A percentile compares a stretch with the other conserved stretches of the same genome.
Evolutionary conservation across 30 jellyfish, hydroid and myxozoan species (phyloP).

Genomic region (Chironex yamaguchii): DNA sequence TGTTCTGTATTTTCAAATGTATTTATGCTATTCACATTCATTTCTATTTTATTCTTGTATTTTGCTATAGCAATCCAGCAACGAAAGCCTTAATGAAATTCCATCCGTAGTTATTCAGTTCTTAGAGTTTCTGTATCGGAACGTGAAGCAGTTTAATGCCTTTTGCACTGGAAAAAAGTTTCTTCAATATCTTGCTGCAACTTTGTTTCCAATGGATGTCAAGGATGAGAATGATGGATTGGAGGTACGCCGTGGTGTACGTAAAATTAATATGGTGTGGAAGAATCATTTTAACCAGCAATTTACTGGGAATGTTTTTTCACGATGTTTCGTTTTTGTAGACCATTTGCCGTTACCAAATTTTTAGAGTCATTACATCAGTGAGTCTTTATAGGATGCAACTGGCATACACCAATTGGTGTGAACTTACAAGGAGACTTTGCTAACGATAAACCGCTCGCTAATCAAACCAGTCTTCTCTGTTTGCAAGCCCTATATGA

Average conservation of each 20-base stretch:
- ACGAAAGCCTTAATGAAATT: neutral
- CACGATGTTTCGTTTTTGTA: neutral
- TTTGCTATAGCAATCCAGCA: neutral
- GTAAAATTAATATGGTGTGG: too few species aligned
- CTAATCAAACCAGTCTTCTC: too few species aligned
- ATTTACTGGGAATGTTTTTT: neutral
- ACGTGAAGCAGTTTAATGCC: slow-evolving; percentile 49
- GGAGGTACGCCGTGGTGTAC: slow-evolving; percentile 50
- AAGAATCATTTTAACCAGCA: too few species aligned
- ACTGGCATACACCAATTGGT: too few species aligned
- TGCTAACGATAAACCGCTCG: too few species aligned
- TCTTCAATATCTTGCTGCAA: slow-evolving; percentile 74
- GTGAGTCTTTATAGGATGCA: too few species aligned
- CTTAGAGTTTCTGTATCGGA: slow-evolving; percentile 80
- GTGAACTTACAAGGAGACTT: too few species aligned
- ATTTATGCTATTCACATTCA: too few species aligned
- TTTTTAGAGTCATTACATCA: too few species aligned
- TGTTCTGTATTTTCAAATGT: too few species aligned
- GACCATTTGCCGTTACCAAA: too few species aligned
- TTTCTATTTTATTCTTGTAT: neutral
- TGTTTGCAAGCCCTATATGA: too few species aligned
- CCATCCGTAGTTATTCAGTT: slow-evolving; percentile 77
- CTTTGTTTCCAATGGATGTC: slow-evolving; percentile 84
- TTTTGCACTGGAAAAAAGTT: slow-evolving; percentile 77
- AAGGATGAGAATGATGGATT: slow-evolving; percentile 53